Evolutionary conservation across 2,888 invertebrate species (phyloP), one percentile per base, ranked within the genome.

Genomic region (Athalia circularis): DNA sequence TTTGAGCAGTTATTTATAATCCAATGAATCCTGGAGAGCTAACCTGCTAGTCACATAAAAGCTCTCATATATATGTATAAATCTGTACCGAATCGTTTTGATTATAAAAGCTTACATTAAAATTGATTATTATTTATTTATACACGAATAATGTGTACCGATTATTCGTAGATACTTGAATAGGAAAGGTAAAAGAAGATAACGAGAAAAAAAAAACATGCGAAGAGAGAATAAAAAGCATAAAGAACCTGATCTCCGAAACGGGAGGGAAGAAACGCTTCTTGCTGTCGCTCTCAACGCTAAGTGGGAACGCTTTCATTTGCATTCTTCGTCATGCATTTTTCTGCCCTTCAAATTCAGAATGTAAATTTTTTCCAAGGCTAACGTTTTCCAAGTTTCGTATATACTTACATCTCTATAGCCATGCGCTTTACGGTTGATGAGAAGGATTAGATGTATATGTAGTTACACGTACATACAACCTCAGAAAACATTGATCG

Each of bases 251-350:
- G 59, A 8, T 57, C 43, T 47, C 47, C 59, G 47, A 59, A 72
- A 72, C 7, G 47, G 47, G 72, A 59, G 72, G 57, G 72, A 13
- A 45, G 72, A 59, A 59, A 59, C 13, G 72, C 47, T 59, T 13
- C 59, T 72, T 59, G 72, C 59, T 48, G 72, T 72, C 59, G 72
- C 72, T 72, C 72, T 72, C 15, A 59, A 47, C 52, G 13, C 59
- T 72, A 15, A 72, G 72, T 72, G 72, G 72, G 29, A 59, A 72
- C 72, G 72, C 72, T 72, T 72, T 72, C 45, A 72, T 72, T 72
- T 59, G 72, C 72, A 72, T 72, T 57, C 47, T 72, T 1, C 45
- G 72, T 45, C 72, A 72, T 72, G 72, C 72, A 72, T 72, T 72
- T 72, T 72, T 72, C 57, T 59, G 72, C 72, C 72, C 72, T 59